Evolutionary conservation across 2,113 vertebrate genomes (phyloP), one percentile per base, ranked within the genome.

Genomic region (Neodon shergylaensis): DNA sequence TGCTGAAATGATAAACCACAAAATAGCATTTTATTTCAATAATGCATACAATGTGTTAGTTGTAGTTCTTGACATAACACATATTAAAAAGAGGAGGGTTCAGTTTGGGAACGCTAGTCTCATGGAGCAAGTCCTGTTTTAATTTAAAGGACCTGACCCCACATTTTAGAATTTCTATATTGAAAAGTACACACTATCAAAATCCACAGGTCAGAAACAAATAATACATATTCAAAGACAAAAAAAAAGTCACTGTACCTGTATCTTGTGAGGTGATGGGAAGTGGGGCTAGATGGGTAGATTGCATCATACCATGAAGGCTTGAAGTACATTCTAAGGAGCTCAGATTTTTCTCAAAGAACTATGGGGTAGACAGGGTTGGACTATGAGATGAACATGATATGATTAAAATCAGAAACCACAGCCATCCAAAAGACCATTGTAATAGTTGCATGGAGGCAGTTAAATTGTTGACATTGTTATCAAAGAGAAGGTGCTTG

Each of bases 251-350:
- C 0, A 26, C 11, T 12, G 39, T 39, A 58, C 9, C 58, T 90
- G 9, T 33, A 49, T 24, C 7, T 8, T 0, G 2, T 49, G 11
- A 0, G 12, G 28, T 11, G 10, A n/a, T 1, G 1, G 7, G 1
- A 36, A 68, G 17, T 10, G 16, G 44, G n/a, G 17, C 4, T 79
- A 68, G 33, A 8, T 3, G 66, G 11, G 36, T 6, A 85, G 14
- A 39, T 6, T 47, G 39, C 2, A 26, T 3, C 17, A 22, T 24
- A 68, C 11, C 66, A 22, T 44, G n/a, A 68, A 79, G 24, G 21
- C 65, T 52, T 72, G 36, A 8, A 66, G 7, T 7, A 12, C 36
- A 65, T n/a, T 54, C 17, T 49, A 93, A 90, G 28, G 83, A 68
- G 5, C 52, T 68, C 14, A 93, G 77, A 74, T 6, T 92, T 90